Base-by-base conservation (phyloP, 2,797 vertebrate genomes). In the Eremophila alpestris region DNA sequence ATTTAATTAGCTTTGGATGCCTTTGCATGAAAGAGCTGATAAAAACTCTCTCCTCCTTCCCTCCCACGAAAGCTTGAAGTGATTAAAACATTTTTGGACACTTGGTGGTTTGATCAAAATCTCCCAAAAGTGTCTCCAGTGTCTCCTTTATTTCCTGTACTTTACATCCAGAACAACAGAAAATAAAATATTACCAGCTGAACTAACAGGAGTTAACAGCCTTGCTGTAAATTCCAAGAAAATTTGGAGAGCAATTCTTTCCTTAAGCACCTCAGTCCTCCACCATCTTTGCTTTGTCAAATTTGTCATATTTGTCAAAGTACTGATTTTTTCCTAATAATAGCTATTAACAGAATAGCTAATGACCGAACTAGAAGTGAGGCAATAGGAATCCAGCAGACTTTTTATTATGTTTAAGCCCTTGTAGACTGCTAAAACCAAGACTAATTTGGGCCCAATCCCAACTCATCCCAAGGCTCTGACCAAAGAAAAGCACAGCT, bases 81-180 rank as follows among this genome's bases (percentile, higher is more conserved):
- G 16, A 90, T 43, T 68, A 76, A 96, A 96, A 89, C 41, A 89
- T 78, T 91, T 93, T 63, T 67, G 74, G 91, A 75, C 38, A 48
- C 70, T 92, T 46, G 19, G n/a, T 74, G 32, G 54, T 89, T 94
- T 76, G 45, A 83, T 94, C 45, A 68, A 94, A 91, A 65, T 78
- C 59, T 95, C 78, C 77, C 73, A 30, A 79, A 95, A 86, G 38
- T 34, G 80, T 94, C 51, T 83, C 32, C 54, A 74, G 32, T 38
- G 80, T 94, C 91, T 96, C 71, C 48, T 87, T 68, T 13, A 12
- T 90, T 96, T 97, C 85, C 81, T 78, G 76, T 94, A 54, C 69
- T 93, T 82, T 49, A 45, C n/a, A 76, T 73, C 67, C 89, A 97
- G 49, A 64, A 85, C 70, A 74, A 58, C 45, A 81, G 94, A 80